A percentile compares a stretch with the other conserved stretches of the same genome.
Conservation (phyloP, 2,888 invertebrate genomes). For the Protophormia terraenovae region DNA sequence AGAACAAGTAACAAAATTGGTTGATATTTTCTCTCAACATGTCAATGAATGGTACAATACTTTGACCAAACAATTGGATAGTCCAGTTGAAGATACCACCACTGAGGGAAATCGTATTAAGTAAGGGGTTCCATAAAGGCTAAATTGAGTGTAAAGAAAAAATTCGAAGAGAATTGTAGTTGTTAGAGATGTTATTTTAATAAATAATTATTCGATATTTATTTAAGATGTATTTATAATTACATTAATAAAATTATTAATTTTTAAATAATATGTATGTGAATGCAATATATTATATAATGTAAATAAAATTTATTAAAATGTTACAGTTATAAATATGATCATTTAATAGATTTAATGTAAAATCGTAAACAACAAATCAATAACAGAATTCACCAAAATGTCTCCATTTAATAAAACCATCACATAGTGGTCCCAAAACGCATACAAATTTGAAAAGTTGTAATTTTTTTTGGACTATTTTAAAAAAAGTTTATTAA, state of each 20-base stretch:
- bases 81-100: background rate
- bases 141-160: background rate
- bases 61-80: slow-evolving; percentile 70
- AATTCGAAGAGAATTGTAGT: background rate
- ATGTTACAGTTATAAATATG: background rate
- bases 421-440: too few relatives aligned
- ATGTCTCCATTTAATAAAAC: too few relatives aligned
- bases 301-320: slow-evolving; percentile 2
- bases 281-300: too few relatives aligned
- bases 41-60: slow-evolving; percentile 78
- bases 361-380: background rate
- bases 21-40: slow-evolving; percentile 76
- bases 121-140: background rate
- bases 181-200: background rate
- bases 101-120: slow-evolving; percentile 11
- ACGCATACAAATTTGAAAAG: too few relatives aligned
- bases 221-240: background rate
- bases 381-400: too few relatives aligned
- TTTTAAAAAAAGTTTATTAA: too few relatives aligned
- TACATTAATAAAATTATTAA: background rate
- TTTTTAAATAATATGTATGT: background rate
- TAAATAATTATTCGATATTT: background rate
- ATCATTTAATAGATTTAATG: background rate
- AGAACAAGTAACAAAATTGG: slow-evolving; percentile 74
- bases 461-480: too few relatives aligned